Evolutionary conservation across 2,888 invertebrate species (phyloP), one percentile per base, ranked within the genome.

Genomic region (Eudiplozoon nipponicum): DNA sequence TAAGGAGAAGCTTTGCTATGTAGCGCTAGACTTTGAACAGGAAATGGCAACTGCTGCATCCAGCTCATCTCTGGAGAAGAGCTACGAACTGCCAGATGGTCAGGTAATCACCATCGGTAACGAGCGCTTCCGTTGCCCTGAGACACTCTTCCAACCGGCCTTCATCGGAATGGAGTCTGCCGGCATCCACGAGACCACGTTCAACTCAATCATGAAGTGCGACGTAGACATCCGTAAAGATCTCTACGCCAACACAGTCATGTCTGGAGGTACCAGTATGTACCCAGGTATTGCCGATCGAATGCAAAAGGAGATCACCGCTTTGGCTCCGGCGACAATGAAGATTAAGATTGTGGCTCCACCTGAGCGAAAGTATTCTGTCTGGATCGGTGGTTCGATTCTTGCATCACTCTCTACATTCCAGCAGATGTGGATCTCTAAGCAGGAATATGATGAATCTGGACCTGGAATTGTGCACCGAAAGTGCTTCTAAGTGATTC

Each of bases 361-460:
- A 28, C 42, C 42, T 15, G 42, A 42, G 23, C 18, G 42, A 26
- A 42, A 78, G 62, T 78, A 78, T 68, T 42, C 44, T n/a, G 46
- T 45, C 3, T 46, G 44, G 42, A 39, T 43, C 4, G 76, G 76
- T 56, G 74, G 74, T 50, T 74, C 74, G 64, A 74, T 74, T 67
- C 65, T 74, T 58, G 74, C 74, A 50, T 74, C 73, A 61, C 68
- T 74, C 55, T 74, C 74, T 59, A 74, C 74, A 63, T 74, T 74
- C 70, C 73, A 74, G 60, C 72, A 73, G 66, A 74, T 74, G 74
- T 74, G 74, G 74, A 74, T 75, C 66, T 73, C 73, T 57, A 74
- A 73, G 66, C 70, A 73, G 64, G 74, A 74, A 59, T 74, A 74
- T 66, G 74, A 74, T 64, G 74, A 74, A 64, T 72, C 72, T 63